Evolutionary conservation across 2,888 invertebrate genomes (phyloP).

Genomic region (Antheraea yamamai): DNA sequence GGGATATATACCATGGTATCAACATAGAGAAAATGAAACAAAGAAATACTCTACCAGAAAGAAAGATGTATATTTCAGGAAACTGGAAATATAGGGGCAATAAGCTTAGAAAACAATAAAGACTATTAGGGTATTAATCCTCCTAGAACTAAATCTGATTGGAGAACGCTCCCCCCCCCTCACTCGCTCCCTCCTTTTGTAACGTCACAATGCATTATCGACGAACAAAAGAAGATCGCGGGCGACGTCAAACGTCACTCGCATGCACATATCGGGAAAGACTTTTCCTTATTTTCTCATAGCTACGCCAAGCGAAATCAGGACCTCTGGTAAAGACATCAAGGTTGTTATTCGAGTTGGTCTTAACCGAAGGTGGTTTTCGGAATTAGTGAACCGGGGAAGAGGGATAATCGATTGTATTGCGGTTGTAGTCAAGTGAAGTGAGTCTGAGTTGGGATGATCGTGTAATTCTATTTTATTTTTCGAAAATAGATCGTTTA

Average conservation of each 20-base stretch:
- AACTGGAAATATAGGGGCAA: background rate
- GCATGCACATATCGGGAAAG: conserved; percentile 41
- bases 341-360: conserved; percentile 26
- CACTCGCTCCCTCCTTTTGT: conserved; percentile 18
- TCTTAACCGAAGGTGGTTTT: conserved; percentile 15
- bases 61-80: background rate
- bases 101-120: conserved; percentile 20
- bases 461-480: conserved; percentile 11
- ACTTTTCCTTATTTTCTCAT: conserved; percentile 29
- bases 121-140: conserved; percentile 24
- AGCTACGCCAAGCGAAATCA: background rate
- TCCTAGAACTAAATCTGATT: conserved; percentile 20
- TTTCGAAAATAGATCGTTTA: background rate
- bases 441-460: conserved; percentile 22
- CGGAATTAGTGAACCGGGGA: conserved; percentile 32
- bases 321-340: background rate
- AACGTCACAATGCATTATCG: conserved; percentile 54
- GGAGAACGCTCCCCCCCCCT: conserved; percentile 23
- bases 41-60: background rate
- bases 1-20: background rate
- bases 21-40: background rate
- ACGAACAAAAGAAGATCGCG: conserved; percentile 60
- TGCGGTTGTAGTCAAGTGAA: conserved; percentile 36
- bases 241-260: conserved; percentile 57
- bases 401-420: conserved; percentile 49